Percentiles rank a stretch among this genome's conserved stretches.
Evolutionary conservation across 2,888 invertebrate species (phyloP).

Genomic region (Thera obeliscata): DNA sequence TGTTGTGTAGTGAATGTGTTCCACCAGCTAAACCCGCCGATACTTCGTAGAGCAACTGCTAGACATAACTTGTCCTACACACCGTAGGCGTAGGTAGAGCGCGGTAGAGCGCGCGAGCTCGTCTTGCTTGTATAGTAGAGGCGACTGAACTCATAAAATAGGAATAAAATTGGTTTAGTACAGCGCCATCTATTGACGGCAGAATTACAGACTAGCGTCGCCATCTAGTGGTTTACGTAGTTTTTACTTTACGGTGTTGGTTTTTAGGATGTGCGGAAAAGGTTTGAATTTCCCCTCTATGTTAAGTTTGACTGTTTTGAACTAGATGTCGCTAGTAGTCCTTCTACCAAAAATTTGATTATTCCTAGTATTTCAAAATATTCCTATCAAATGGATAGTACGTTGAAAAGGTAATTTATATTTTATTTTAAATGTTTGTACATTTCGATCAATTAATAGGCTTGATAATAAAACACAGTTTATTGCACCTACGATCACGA

Average conservation of each 20-base stretch:
- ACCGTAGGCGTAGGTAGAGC: constrained; percentile 37
- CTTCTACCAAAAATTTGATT: no score
- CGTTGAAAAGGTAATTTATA: no score
- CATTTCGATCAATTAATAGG: no score
- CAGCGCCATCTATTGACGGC: constrained; percentile 59
- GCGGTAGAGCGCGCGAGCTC: constrained; percentile 30
- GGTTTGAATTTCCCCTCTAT: background rate
- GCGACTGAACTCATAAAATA: constrained; percentile 79
- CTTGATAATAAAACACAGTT: no score
- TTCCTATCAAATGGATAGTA: no score
- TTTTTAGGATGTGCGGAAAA: background rate
- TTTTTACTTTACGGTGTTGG: constrained; percentile 1
- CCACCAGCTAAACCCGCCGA: constrained; percentile 59
- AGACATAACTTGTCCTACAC: constrained; percentile 54
- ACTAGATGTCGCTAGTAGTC: constrained; percentile 13
- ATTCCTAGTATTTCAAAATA: no score
- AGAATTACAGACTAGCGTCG: constrained; percentile 9
- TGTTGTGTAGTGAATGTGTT: constrained; percentile 3
- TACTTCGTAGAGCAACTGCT: constrained; percentile 44
- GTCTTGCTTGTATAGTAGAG: constrained; percentile 42
- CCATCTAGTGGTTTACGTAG: constrained; percentile 36
- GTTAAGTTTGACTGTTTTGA: constrained; percentile 1
- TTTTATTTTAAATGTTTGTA: no score
- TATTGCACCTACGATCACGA: no score
- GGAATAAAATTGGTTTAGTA: constrained; percentile 27